These are phyloP conservation scores for Pseudochirops cupreus DNA, from an alignment of 2,797 vertebrate genomes.

Conservation along the genomic window DNA sequence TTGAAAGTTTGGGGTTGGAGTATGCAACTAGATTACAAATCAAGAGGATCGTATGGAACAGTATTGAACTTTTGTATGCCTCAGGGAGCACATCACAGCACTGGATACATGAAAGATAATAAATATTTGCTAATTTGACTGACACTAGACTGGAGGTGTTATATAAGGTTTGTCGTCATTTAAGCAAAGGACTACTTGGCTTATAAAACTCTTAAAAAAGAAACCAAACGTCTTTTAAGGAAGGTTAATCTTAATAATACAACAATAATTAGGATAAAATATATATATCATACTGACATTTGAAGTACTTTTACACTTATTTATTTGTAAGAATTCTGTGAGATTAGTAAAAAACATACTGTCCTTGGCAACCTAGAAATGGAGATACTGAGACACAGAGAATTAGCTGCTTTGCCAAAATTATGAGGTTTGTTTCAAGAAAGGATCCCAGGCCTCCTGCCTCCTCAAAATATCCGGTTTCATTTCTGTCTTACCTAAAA, in stretches of 20 bases:
- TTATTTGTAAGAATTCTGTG: neutral
- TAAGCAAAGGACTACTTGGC: neutral
- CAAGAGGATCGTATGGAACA: neutral
- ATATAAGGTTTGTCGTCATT: neutral
- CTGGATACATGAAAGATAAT: neutral
- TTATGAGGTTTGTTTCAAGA: neutral
- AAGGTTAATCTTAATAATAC: neutral
- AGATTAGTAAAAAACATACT: neutral
- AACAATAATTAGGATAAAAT: neutral
- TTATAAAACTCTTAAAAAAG: neutral
- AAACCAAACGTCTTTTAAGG: neutral
- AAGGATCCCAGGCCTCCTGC: neutral
- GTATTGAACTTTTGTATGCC: neutral
- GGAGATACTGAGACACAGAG: neutral
- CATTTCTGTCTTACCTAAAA: neutral
- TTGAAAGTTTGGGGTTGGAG: neutral
- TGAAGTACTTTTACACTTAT: neutral
- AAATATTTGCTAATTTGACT: neutral
- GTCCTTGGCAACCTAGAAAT: neutral
- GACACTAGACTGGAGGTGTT: neutral
- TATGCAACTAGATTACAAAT: neutral
- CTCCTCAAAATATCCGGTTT: neutral
- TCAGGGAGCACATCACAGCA: neutral
- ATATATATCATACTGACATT: neutral
- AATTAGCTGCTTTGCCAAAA: neutral